These are phyloP conservation scores for Muraenolepis orangiensis DNA, from an alignment of 2,797 vertebrate genomes.

Conservation along the genomic window DNA sequence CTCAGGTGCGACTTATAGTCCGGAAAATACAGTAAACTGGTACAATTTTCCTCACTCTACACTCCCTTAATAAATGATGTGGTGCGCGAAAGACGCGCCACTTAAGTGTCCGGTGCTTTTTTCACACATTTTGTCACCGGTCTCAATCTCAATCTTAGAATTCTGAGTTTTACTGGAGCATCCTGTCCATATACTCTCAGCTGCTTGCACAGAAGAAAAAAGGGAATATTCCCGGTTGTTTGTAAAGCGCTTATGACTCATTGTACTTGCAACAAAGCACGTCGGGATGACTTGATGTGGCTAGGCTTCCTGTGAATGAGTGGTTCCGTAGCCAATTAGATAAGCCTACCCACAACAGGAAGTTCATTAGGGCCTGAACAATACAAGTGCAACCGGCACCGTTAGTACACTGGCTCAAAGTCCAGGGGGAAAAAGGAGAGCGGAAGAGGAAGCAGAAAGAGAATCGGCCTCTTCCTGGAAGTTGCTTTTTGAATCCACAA, in stretches of 20 bases:
- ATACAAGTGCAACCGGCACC: slow-evolving; percentile 50
- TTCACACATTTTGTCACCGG: not conserved
- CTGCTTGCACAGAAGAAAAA: not conserved
- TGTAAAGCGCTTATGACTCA: not conserved
- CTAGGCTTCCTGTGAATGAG: slow-evolving; percentile 65
- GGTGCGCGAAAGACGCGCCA: not conserved
- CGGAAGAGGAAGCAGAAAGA: slow-evolving; percentile 46
- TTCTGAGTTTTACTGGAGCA: too few species aligned
- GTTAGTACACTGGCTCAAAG: slow-evolving; percentile 24
- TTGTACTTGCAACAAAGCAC: not conserved
- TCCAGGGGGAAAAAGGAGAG: slow-evolving; percentile 25
- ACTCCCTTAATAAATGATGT: not conserved
- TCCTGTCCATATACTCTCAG: not conserved
- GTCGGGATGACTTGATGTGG: slow-evolving; percentile 38
- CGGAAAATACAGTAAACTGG: too few species aligned
- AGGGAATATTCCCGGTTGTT: not conserved
- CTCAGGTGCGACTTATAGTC: too few species aligned
- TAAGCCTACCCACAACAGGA: slow-evolving; percentile 69
- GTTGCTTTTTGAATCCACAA: slow-evolving; percentile 14
- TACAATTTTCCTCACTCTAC: not conserved
- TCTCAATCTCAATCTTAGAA: not conserved
- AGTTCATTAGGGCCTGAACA: slow-evolving; percentile 64
- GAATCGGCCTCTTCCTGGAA: slow-evolving; percentile 3
- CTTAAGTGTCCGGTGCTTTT: not conserved
- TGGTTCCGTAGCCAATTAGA: slow-evolving; percentile 66